Percentiles rank a stretch among this genome's conserved stretches.
Conservation (phyloP, 2,113 vertebrate genomes). For the Anarrhichthys ocellatus region DNA sequence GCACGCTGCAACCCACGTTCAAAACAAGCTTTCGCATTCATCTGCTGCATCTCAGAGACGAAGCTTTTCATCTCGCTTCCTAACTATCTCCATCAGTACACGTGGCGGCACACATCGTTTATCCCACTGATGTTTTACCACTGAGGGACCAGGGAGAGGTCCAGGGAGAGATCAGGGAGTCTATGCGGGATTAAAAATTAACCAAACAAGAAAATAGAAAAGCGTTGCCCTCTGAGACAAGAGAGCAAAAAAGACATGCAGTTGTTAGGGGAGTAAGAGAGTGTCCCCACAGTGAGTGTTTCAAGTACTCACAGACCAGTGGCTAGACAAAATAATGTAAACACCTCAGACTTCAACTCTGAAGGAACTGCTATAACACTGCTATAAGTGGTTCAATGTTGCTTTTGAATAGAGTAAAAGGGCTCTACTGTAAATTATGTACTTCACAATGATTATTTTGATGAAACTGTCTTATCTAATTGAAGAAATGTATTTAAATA, state of each 20-base stretch:
- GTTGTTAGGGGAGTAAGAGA: not conserved
- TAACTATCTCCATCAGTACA: conserved; percentile 57
- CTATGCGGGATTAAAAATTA: conserved; percentile 46
- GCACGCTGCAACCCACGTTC: conserved; percentile 33
- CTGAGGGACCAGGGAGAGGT: conserved; percentile 45
- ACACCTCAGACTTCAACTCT: not conserved
- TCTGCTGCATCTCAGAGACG: conserved; percentile 58
- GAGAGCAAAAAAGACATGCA: not conserved
- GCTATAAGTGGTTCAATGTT: not conserved
- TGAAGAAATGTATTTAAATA: not conserved
- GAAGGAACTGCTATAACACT: not conserved
- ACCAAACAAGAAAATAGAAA: conserved; percentile 40
- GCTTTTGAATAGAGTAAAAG: not conserved
- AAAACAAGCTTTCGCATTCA: conserved; percentile 71
- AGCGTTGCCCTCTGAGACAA: conserved; percentile 6
- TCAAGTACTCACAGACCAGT: not conserved
- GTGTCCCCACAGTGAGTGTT: conserved; percentile 3
- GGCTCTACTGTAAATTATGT: not conserved
- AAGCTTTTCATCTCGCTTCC: conserved; percentile 65
- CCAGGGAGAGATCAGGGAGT: conserved; percentile 44
- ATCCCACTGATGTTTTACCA: conserved; percentile 65
- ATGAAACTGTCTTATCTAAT: not conserved
- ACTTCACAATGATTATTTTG: not conserved
- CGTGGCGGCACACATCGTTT: conserved; percentile 49
- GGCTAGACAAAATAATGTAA: conserved; percentile 11